Percentiles rank a stretch among this genome's conserved stretches.
Evolutionary conservation across 2,797 vertebrate genomes (phyloP).

Genomic region (Enteromius mattozi): DNA sequence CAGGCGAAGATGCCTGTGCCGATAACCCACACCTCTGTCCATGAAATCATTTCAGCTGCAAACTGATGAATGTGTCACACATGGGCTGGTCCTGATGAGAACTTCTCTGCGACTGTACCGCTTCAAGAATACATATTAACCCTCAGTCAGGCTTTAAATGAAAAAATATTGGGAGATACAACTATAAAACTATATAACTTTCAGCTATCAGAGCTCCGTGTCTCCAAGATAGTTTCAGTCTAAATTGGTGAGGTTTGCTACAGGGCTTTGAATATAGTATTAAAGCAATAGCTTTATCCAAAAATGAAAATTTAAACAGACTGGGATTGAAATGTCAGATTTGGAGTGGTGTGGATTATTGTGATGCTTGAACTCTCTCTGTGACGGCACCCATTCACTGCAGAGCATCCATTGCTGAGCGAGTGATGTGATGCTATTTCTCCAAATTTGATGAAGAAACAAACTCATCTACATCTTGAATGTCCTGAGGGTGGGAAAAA

Average conservation of each 20-base stretch:
- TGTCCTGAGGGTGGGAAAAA: neutral
- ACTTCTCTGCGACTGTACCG: constrained; percentile 25
- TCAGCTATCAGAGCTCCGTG: constrained; percentile 37
- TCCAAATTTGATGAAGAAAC: neutral
- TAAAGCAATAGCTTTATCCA: neutral
- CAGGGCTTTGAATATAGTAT: neutral
- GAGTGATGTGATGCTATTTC: neutral
- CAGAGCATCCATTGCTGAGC: neutral
- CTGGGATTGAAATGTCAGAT: neutral
- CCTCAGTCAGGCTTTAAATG: constrained; percentile 42
- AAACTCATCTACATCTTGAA: neutral
- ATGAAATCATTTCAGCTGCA: constrained; percentile 52
- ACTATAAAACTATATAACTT: neutral
- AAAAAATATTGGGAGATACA: constrained; percentile 41
- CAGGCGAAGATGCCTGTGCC: constrained; percentile 39
- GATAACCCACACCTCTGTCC: constrained; percentile 49
- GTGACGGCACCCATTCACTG: constrained; percentile 2
- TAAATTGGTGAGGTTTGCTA: constrained; percentile 9
- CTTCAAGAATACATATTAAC: constrained; percentile 54
- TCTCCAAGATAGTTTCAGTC: neutral
- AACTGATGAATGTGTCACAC: constrained; percentile 66
- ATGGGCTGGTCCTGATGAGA: constrained; percentile 59
- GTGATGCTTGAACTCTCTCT: neutral
- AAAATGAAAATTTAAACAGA: neutral
- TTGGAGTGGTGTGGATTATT: neutral